phyloP scores from a whole-genome alignment of 1,140 invertebrate species.

The Drosophila varians region DNA sequence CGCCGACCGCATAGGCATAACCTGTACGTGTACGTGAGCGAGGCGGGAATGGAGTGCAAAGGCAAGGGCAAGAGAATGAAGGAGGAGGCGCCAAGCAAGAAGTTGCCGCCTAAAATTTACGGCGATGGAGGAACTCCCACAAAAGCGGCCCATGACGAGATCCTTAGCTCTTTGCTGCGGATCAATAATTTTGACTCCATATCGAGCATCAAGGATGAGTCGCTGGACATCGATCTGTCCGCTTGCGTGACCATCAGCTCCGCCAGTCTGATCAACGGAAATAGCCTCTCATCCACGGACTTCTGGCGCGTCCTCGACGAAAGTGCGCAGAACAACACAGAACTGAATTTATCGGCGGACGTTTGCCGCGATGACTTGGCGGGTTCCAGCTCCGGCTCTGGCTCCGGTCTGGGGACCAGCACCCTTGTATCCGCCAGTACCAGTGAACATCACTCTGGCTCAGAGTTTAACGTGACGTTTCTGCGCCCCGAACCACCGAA shows the following conservation, averaged over 20 bases:
- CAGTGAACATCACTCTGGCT: conserved; percentile 58
- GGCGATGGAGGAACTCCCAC: conserved; percentile 63
- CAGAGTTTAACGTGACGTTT: conserved; percentile 66
- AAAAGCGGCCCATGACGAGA: conserved; percentile 77
- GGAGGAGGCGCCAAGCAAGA: conserved; percentile 81
- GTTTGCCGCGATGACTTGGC: conserved; percentile 50
- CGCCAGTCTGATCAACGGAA: conserved; percentile 68
- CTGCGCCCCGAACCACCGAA: conserved; percentile 67
- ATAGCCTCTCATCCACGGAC: conserved; percentile 77
- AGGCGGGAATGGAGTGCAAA: conserved; percentile 75
- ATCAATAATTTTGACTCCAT: conserved; percentile 81
- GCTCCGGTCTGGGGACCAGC: conserved; percentile 20
- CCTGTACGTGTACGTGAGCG: conserved; percentile 74
- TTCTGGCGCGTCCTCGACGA: conserved; percentile 81
- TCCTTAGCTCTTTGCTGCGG: conserved; percentile 72
- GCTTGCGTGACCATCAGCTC: conserved; percentile 79
- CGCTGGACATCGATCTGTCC: conserved; percentile 80
- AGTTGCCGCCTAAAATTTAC: conserved; percentile 82
- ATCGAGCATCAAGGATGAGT: conserved; percentile 82
- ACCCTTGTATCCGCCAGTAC: conserved; percentile 11
- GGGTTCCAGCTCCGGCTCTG: conserved; percentile 33
- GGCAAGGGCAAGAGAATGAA: conserved; percentile 75
- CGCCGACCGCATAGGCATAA: conserved; percentile 80
- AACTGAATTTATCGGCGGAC: conserved; percentile 61
- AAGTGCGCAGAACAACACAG: conserved; percentile 73